phyloP scores from a whole-genome alignment of 2,888 invertebrate species.

The Andrena hattorfiana region DNA sequence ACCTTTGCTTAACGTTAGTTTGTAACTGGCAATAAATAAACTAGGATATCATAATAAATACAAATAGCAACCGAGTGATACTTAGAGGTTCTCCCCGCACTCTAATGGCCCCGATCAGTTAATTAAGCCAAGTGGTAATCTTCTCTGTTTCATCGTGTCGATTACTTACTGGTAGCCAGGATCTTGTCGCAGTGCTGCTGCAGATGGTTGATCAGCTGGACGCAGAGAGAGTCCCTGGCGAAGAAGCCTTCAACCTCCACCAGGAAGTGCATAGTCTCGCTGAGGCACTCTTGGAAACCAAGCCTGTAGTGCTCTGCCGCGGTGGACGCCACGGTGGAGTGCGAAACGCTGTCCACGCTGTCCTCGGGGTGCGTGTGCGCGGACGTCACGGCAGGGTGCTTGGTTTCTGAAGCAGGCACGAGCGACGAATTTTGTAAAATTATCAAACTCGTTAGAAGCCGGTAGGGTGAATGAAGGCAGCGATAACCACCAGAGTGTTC shows the following conservation, averaged over 20 bases:
- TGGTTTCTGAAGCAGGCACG: conserved; percentile 73
- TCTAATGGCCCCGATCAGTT: too few relatives aligned
- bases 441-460: not conserved
- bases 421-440: not conserved
- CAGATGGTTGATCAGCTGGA: conserved; percentile 92
- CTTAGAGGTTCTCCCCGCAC: too few relatives aligned
- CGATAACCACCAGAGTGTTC: not conserved
- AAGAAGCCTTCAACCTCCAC: conserved; percentile 94
- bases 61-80: too few relatives aligned
- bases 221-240: conserved; percentile 92
- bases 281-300: conserved; percentile 96
- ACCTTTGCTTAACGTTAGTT: too few relatives aligned
- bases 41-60: too few relatives aligned
- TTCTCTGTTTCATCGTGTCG: not conserved
- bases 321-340: conserved; percentile 75
- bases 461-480: not conserved
- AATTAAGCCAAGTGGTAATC: too few relatives aligned
- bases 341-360: conserved; percentile 82
- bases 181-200: conserved; percentile 92
- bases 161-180: conserved; percentile 83
- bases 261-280: conserved; percentile 95
- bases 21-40: too few relatives aligned
- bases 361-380: conserved; percentile 82
- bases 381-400: conserved; percentile 74
- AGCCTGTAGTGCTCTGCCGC: conserved; percentile 89